Evolutionary conservation across 92 coral and sea anemone species (phyloP).

Genomic region (Heteractis magnifica): DNA sequence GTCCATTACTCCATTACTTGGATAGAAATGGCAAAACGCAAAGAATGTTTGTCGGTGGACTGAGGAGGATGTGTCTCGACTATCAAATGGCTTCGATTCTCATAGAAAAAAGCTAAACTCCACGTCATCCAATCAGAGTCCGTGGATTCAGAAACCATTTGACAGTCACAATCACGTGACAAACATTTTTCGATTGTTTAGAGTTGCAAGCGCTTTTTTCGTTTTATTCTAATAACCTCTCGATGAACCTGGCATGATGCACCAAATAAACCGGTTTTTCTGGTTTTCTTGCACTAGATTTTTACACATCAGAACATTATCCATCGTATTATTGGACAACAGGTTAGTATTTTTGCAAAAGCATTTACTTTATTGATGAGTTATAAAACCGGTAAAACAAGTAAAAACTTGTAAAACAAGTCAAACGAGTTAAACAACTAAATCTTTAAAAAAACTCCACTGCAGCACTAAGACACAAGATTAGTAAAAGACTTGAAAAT

Average conservation of each 20-base stretch:
- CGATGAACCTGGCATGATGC: neutral
- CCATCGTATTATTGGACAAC: neutral
- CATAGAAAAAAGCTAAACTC: neutral
- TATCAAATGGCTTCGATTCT: neutral
- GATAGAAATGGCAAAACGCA: too few relatives aligned
- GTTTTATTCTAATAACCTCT: neutral
- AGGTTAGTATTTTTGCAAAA: neutral
- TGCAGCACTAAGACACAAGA: too few relatives aligned
- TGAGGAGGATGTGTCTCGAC: too few relatives aligned
- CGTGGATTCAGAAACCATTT: neutral
- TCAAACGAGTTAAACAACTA: neutral
- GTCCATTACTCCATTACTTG: too few relatives aligned
- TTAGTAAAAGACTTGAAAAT: too few relatives aligned
- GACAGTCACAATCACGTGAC: neutral
- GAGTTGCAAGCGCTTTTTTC: neutral
- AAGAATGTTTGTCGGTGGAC: too few relatives aligned
- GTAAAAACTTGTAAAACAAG: neutral
- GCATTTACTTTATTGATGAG: neutral
- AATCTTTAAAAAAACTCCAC: neutral
- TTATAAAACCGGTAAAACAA: neutral
- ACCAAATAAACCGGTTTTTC: slow-evolving; percentile 20
- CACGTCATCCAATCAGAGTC: neutral
- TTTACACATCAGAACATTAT: slow-evolving; percentile 6
- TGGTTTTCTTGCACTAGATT: slow-evolving; percentile 39
- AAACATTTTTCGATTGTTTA: neutral